Percentiles rank a stretch among this genome's conserved stretches.
phyloP scores from a whole-genome alignment of 2,113 vertebrate species.

The Cyanoramphus novaezelandiae region DNA sequence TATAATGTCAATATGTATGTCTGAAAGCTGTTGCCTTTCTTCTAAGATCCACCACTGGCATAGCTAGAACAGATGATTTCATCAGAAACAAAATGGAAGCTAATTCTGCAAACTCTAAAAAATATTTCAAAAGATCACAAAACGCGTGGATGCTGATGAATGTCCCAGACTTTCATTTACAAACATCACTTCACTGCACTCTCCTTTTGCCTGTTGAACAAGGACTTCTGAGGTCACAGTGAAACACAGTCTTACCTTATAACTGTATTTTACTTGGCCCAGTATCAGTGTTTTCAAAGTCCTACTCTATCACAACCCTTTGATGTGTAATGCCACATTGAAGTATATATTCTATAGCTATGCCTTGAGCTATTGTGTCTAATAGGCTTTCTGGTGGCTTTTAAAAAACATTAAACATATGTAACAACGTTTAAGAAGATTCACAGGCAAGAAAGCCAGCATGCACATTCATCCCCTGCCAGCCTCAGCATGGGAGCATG shows the following conservation, averaged over 20 bases:
- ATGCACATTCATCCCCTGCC: not conserved
- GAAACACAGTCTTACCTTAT: not conserved
- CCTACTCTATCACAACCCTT: not conserved
- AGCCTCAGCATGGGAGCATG: not conserved
- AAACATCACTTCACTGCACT: not conserved
- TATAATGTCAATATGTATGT: not conserved
- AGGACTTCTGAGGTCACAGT: not conserved
- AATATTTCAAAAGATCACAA: not conserved
- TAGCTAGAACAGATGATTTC: not conserved
- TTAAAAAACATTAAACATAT: conserved; percentile 11
- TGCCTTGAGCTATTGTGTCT: conserved; percentile 34
- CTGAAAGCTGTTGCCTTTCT: not conserved
- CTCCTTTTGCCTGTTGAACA: not conserved
- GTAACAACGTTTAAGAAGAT: not conserved
- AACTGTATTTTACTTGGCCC: not conserved
- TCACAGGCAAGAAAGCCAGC: not conserved
- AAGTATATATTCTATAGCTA: not conserved
- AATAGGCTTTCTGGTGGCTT: conserved; percentile 5
- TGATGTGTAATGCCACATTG: conserved; percentile 6
- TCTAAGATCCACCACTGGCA: not conserved
- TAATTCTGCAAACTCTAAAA: not conserved
- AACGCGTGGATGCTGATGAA: not conserved
- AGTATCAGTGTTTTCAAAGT: conserved; percentile 2
- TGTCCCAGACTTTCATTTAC: not conserved
- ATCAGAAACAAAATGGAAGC: not conserved